Evolutionary conservation across 2,888 invertebrate species (phyloP).

Genomic region (Phyto melanocephala): DNA sequence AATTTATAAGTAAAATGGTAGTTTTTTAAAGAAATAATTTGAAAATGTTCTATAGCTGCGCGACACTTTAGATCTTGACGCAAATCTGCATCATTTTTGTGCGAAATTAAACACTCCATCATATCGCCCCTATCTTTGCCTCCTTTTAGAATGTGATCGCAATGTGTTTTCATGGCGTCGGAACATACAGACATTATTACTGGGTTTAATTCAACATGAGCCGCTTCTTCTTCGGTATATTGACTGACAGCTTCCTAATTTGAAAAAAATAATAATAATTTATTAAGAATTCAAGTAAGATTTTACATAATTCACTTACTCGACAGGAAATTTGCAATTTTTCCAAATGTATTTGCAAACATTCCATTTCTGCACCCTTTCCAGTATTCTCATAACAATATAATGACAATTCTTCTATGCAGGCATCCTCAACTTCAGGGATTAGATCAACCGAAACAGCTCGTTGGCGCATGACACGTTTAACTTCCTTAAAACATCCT

Average conservation of each 20-base stretch:
- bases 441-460: conserved; percentile 95
- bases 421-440: conserved; percentile 95
- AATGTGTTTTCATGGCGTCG: conserved; percentile 87
- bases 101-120: conserved; percentile 94
- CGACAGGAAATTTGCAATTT: conserved; percentile 85
- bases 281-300: not conserved
- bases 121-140: conserved; percentile 88
- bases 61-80: conserved; percentile 90
- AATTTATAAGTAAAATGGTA: conserved; percentile 96
- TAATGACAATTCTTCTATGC: conserved; percentile 90
- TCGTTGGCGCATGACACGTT: conserved; percentile 94
- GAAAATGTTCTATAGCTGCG: conserved; percentile 97
- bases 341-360: conserved; percentile 92
- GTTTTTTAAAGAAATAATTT: conserved; percentile 94
- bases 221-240: conserved; percentile 94
- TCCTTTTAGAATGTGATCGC: conserved; percentile 84
- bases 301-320: conserved; percentile 71
- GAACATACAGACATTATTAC: conserved; percentile 90
- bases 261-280: not conserved
- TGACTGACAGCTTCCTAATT: conserved; percentile 83
- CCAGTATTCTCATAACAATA: conserved; percentile 91
- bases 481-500: conserved; percentile 85
- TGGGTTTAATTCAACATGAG: conserved; percentile 93
- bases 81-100: conserved; percentile 92
- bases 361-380: conserved; percentile 94